Percentiles rank a stretch among this genome's conserved stretches.
Evolutionary conservation across 2,113 vertebrate genomes (phyloP).

Genomic region (Apaloderma vittatum): DNA sequence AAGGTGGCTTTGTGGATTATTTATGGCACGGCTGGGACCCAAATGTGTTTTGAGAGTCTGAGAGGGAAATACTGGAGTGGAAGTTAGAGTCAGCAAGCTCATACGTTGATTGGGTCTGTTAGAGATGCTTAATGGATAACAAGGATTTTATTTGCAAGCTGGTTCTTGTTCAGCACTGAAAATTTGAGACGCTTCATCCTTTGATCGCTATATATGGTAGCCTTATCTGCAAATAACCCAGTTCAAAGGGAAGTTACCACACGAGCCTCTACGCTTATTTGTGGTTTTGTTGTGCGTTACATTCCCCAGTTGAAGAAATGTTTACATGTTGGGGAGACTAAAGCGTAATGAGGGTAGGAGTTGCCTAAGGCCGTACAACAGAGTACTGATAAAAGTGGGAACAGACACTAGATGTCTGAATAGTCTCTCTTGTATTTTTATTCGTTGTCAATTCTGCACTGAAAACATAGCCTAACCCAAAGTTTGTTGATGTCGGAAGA

Average conservation of each 20-base stretch:
- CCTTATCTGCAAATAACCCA: neutral
- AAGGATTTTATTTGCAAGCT: neutral
- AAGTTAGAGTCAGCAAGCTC: neutral
- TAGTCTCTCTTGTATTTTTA: neutral
- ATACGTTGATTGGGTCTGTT: neutral
- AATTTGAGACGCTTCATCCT: neutral
- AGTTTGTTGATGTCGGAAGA: neutral
- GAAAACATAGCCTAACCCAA: neutral
- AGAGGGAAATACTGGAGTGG: neutral
- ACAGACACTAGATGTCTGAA: neutral
- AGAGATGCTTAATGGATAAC: neutral
- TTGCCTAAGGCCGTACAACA: neutral
- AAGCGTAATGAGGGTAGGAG: neutral
- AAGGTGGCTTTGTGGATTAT: neutral
- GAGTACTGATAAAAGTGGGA: slow-evolving; percentile 1
- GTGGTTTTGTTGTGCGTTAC: neutral
- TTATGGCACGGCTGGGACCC: neutral
- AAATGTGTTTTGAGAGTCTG: neutral
- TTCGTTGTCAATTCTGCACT: neutral
- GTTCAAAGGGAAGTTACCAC: neutral
- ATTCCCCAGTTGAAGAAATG: neutral
- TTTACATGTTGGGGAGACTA: neutral
- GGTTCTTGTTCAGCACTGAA: neutral
- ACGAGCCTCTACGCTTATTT: neutral
- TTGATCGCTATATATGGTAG: neutral